Evolutionary conservation across 2,797 vertebrate species (phyloP), one percentile per base, ranked within the genome.

Genomic region (Lagorchestes hirsutus): DNA sequence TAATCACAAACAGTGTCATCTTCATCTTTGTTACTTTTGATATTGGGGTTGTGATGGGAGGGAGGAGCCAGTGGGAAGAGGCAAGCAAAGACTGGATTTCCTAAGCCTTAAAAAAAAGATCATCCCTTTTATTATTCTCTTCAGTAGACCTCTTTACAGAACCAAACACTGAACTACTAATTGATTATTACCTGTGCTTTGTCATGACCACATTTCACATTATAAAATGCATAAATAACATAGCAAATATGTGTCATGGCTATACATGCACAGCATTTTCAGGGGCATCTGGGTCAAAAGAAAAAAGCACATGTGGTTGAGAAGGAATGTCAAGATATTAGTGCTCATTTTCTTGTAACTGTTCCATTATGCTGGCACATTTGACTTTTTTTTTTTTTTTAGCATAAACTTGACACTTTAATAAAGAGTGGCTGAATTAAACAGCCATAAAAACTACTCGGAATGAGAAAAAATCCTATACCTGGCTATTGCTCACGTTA

Each of bases 261-360:
- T 14, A 13, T 55, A 52, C 59, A 87, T 55, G 34, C 5, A 58
- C 54, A 54, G 40, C 90, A 90, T 90, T 97, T 29, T 94, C 90
- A 62, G 24, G 55, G 28, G 31, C 34, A 93, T 91, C 14, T 93
- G 59, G 50, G 93, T 90, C 95, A 93, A 93, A 96, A 90, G 55
- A 97, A 96, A 67, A 97, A 96, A 54, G 92, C 56, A 90, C 8
- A 93, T 93, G 40, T 22, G 55, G 22, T 55, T 95, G 22, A 92
- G 93, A 95, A 95, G 91, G 92, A 95, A 93, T 96, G 91, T 62
- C 58, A 96, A 59, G 31, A 67, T 92, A 91, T 95, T 95, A 96
- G 1, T 94, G 62, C 4, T 90, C 12, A 90, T 90, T 95, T 97
- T 91, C 31, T 92, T 14, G 50, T 82, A 82, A 58, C 52, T 54